Conservation (phyloP, 2,888 invertebrate species). For the Melitaea athalia region DNA sequence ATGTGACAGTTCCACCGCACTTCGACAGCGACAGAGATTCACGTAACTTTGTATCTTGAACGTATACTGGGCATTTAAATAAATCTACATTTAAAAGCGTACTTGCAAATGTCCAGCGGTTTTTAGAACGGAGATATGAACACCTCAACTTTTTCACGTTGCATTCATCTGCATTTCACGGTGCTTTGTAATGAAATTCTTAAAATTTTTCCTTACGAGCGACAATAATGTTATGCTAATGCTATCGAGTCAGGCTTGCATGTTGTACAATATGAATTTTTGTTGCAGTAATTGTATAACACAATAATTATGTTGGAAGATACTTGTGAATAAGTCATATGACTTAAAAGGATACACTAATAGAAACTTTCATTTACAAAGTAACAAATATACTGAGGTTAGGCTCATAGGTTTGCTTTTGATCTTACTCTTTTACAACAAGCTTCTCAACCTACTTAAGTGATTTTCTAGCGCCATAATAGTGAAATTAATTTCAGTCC, state of each 20-base stretch:
- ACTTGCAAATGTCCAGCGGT: conserved; percentile 22
- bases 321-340: no score
- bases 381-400: no score
- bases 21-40: conserved; percentile 2
- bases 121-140: conserved; percentile 14
- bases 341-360: no score
- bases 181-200: conserved; percentile 26
- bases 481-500: no score
- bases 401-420: no score
- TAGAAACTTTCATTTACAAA: no score
- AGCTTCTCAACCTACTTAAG: no score
- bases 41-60: conserved; percentile 21
- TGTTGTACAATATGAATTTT: not conserved
- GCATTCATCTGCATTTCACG: conserved; percentile 25
- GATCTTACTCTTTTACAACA: no score
- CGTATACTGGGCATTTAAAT: conserved; percentile 33
- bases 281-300: no score
- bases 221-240: conserved; percentile 23
- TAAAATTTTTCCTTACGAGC: conserved; percentile 14
- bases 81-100: conserved; percentile 37
- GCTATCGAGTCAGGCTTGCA: conserved; percentile 9
- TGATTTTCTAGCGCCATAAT: no score
- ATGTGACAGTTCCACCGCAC: conserved; percentile 13
- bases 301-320: no score
- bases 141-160: conserved; percentile 17